Base-by-base conservation (phyloP, 2,888 invertebrate genomes). In the Alcis repandata region DNA sequence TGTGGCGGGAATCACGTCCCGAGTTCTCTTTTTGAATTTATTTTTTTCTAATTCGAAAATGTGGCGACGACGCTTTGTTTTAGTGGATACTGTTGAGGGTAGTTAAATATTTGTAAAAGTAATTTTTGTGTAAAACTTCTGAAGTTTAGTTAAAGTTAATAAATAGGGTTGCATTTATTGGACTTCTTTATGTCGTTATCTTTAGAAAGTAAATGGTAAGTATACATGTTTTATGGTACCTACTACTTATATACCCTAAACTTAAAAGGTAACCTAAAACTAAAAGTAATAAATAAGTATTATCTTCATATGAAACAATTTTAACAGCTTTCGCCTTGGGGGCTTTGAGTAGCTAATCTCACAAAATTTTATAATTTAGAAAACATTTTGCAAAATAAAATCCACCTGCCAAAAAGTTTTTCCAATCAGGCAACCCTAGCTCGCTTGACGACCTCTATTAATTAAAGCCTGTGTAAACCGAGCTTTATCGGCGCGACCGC, bases 401-500 rank as follows among this genome's bases (percentile, higher is more conserved):
- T 57, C 19, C 52, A 66, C 57, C 52, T 57, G 52, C 49, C 33
- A 51, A 69, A 69, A 70, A 68, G 52, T 67, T 66, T 71, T 66
- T 51, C 36, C 68, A 70, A 70, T 63, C 68, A 59, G 40, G 46
- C 85, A 84, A 71, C 87, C 86, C 86, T 88, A 73, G 67, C 68
- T 72, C 79, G 79, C 79, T 79, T 79, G 84, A 77, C 89, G 89
- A 89, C 87, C 90, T 90, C 91, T 90, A 92, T 92, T 92, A 92
- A 93, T 93, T 92, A 92, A 91, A 91, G 84, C 87, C 86, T 88
- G 90, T 91, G 92, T 92, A 93, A 92, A 92, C 91, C 89, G 84
- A 90, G 89, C 90, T 90, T 91, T 92, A 91, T 91, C 89, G 86
- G 84, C 74, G 80, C 83, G 81, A 82, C 83, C 83, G 82, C 84